A percentile compares a stretch with the other conserved stretches of the same genome.
These are phyloP conservation scores for Nomia melanderi DNA, from an alignment of 1,140 invertebrate species.

Conservation along the genomic window DNA sequence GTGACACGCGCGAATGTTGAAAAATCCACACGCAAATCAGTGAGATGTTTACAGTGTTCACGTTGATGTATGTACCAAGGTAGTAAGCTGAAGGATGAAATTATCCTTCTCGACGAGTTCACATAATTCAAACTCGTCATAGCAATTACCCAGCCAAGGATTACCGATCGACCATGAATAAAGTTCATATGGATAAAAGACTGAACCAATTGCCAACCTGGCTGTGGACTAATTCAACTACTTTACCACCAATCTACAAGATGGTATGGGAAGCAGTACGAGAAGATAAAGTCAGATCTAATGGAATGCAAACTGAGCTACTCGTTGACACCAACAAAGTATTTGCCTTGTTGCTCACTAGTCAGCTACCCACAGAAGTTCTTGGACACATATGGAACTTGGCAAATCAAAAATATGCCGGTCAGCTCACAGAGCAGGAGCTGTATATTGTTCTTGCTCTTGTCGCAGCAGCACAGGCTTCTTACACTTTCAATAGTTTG, in stretches of 20 bases:
- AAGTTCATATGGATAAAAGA: slow-evolving; percentile 69
- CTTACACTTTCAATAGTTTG: slow-evolving; percentile 80
- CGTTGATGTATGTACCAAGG: slow-evolving; percentile 51
- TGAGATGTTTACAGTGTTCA: slow-evolving; percentile 30
- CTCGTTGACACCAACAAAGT: slow-evolving; percentile 83
- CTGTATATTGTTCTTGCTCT: slow-evolving; percentile 84
- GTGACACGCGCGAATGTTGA: slow-evolving; percentile 32
- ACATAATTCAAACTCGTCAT: slow-evolving; percentile 42
- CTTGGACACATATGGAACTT: slow-evolving; percentile 85
- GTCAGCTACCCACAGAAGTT: slow-evolving; percentile 82
- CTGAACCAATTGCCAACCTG: slow-evolving; percentile 77
- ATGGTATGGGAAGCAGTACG: slow-evolving; percentile 80
- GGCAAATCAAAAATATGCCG: slow-evolving; percentile 83
- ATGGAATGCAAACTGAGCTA: slow-evolving; percentile 67
- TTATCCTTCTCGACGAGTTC: slow-evolving; percentile 48
- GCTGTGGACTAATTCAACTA: slow-evolving; percentile 79
- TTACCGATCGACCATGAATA: slow-evolving; percentile 63
- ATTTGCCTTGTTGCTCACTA: slow-evolving; percentile 84
- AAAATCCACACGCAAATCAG: not conserved
- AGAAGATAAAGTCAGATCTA: slow-evolving; percentile 68
- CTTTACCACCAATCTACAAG: slow-evolving; percentile 79
- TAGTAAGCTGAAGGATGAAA: slow-evolving; percentile 48
- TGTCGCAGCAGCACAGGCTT: slow-evolving; percentile 84
- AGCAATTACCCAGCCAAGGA: slow-evolving; percentile 31
- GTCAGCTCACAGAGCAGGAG: slow-evolving; percentile 84